A percentile compares a stretch with the other conserved stretches of the same genome.
These are phyloP conservation scores for Rhinichthys osculus DNA, from an alignment of 2,797 vertebrate species.

Conservation along the genomic window DNA sequence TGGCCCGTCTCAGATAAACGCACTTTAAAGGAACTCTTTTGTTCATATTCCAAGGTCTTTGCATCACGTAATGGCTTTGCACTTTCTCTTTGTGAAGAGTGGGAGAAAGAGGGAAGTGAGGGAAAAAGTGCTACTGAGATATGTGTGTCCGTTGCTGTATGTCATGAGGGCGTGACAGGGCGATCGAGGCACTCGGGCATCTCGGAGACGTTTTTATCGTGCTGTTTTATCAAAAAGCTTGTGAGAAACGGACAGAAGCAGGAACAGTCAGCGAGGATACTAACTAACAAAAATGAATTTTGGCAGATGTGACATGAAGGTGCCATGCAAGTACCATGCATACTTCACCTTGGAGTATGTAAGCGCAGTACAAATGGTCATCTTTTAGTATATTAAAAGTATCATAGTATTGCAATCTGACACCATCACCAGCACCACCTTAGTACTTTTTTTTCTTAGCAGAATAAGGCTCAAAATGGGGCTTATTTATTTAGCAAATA, in stretches of 20 bases:
- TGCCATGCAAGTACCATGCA: background rate
- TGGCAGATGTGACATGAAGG: background rate
- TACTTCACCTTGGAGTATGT: too few relatives aligned
- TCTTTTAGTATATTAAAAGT: background rate
- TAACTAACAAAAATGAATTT: background rate
- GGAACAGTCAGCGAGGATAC: background rate
- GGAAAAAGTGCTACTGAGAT: background rate
- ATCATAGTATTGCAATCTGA: background rate
- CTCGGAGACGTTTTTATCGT: background rate
- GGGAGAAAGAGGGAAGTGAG: background rate
- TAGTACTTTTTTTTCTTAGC: background rate
- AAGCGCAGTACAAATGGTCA: background rate
- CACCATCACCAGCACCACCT: background rate
- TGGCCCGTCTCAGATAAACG: background rate
- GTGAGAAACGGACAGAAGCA: background rate
- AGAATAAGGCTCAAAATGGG: background rate
- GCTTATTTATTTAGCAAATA: background rate
- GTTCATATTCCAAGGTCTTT: slow-evolving; percentile 19
- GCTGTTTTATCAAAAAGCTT: background rate
- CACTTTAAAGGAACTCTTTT: slow-evolving; percentile 19
- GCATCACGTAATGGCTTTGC: background rate
- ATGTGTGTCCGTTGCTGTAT: background rate
- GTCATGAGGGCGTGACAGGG: background rate
- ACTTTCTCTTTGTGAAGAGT: background rate
- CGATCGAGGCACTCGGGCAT: background rate